phyloP scores from a whole-genome alignment of 2,113 vertebrate species.

The Pogona vitticeps region DNA sequence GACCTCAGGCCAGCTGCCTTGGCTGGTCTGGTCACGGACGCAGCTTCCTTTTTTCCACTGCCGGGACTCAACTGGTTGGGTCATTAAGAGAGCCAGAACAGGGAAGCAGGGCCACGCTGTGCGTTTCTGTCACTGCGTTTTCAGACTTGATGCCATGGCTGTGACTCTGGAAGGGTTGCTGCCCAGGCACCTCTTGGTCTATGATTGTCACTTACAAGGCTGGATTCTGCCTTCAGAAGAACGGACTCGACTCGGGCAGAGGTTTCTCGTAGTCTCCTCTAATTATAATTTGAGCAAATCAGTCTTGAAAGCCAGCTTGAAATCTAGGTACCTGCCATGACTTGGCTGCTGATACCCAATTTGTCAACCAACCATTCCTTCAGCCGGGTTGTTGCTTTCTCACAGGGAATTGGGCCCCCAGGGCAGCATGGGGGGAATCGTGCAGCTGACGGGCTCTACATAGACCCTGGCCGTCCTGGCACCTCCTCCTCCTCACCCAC shows the following conservation, averaged over 20 bases:
- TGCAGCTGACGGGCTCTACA: no score
- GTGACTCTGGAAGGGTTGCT: background rate
- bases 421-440: no score
- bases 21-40: background rate
- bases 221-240: background rate
- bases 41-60: no score
- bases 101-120: background rate
- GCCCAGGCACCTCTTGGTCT: no score
- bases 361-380: background rate
- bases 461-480: no score
- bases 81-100: background rate
- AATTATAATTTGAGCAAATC: no score
- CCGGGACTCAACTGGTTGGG: no score
- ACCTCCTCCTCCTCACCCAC: no score
- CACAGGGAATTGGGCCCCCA: background rate
- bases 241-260: background rate
- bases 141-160: background rate
- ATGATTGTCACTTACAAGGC: background rate
- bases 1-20: conserved; percentile 13
- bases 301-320: background rate
- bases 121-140: background rate
- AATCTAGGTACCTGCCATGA: background rate
- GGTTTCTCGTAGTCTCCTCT: no score
- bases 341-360: background rate
- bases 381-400: background rate